Evolutionary conservation across 2,113 vertebrate species (phyloP), one percentile per base, ranked within the genome.

Genomic region (Oreochromis aureus): DNA sequence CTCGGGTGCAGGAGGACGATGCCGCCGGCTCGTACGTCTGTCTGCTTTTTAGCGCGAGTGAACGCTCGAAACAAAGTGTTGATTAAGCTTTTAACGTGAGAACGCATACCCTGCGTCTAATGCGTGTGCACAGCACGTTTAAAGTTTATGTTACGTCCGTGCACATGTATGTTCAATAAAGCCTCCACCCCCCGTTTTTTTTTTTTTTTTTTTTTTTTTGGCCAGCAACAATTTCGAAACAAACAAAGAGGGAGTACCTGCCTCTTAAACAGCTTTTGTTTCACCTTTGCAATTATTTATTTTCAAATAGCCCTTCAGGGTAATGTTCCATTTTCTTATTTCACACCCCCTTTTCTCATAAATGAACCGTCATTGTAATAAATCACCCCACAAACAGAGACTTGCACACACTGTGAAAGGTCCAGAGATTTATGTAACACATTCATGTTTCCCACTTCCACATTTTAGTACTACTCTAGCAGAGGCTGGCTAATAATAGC

Each of bases 351-450:
- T 98, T 98, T 98, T 98, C 98, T 99, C 98, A 99, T 99, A 99
- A 99, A 99, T 98, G 98, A 99, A 98, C 97, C 97, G 96, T 98
- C 97, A 96, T 97, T 96, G 97, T 98, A 97, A 98, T 99, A 99
- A 99, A 99, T 99, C 99, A 99, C 97, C 92, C 97, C 97, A 97
- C 98, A 99, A 99, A 98, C 98, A 99, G 97, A 98, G 98, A 98
- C 97, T 97, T 98, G 98, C 97, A 98, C 97, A 95, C 95, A 97
- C 93, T 97, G 97, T 97, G 98, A 98, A 98, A 98, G 98, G 98
- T 98, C 98, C 98, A 97, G 97, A 99, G 98, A 99, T 99, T 99
- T 99, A 99, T 99, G 98, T 99, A 99, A 99, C 98, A 98, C 98
- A 98, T 98, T 99, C 99, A 98, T 99, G 98, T 98, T 98, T 97